Evolutionary conservation across 2,797 vertebrate species (phyloP), one percentile per base, ranked within the genome.

Genomic region (Chiropotes sagulatus): DNA sequence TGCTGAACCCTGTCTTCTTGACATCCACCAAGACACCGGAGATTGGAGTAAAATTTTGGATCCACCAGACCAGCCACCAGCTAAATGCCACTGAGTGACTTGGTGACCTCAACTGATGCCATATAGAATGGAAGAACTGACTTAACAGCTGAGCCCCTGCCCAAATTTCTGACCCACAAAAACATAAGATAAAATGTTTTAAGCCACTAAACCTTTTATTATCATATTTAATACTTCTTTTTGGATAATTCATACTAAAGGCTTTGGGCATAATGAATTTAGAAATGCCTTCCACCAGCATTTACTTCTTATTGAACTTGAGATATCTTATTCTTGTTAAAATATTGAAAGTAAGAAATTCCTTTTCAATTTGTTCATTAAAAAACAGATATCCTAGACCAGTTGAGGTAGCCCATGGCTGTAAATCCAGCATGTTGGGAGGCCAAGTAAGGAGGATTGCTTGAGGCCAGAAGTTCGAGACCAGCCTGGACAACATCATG

Each of bases 161-260:
- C 41, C 57, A 96, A 70, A 90, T 75, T 94, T 64, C 41, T 88
- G 78, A 85, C 22, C n/a, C n/a, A 70, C 36, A 94, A 39, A 90
- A 80, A 83, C 39, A 75, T 91, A 88, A 15, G 76, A 14, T 87
- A 58, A 84, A 73, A 73, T 83, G 46, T 93, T 88, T 93, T 85
- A 96, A 96, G 73, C 48, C 39, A 61, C 36, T 87, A 54, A 70
- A 24, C 92, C 70, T 91, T 64, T 95, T 87, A 52, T 84, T 85
- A n/a, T 80, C 39, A 86, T 91, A 9, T 8, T 39, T 39, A 54
- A 24, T 81, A 57, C 39, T 54, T 54, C 28, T 44, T 20, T 48
- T 64, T 79, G 61, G 79, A 88, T 73, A 91, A 78, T 78, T 58
- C 86, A 15, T 64, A 72, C 79, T 54, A 64, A 61, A 90, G 72